Percentiles rank a stretch among this genome's conserved stretches.
Conservation (phyloP, 2,113 vertebrate genomes). For the Hassar affinis region DNA sequence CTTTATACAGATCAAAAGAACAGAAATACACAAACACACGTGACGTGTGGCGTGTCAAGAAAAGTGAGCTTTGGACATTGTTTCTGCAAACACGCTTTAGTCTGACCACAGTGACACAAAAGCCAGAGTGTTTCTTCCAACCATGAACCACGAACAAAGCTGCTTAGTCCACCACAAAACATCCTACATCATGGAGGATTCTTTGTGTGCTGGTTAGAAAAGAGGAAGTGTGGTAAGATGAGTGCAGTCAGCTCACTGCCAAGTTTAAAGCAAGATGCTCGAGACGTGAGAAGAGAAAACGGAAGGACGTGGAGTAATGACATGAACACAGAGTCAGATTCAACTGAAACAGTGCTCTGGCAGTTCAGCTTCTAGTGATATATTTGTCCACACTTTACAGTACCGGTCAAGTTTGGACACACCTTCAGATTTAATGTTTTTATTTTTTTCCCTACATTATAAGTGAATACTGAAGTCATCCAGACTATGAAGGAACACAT, state of each 20-base stretch:
- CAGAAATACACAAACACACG: background rate
- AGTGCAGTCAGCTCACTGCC: background rate
- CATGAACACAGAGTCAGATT: background rate
- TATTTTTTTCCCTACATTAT: too few relatives aligned
- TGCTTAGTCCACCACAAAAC: background rate
- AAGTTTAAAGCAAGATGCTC: background rate
- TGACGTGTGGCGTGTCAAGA: background rate
- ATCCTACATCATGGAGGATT: background rate
- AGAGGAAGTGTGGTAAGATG: slow-evolving; percentile 8
- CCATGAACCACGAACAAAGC: slow-evolving; percentile 15
- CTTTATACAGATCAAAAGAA: background rate
- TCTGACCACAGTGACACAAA: slow-evolving; percentile 5
- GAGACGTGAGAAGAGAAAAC: background rate
- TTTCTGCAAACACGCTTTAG: background rate
- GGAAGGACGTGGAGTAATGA: background rate
- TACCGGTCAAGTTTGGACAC: too few relatives aligned
- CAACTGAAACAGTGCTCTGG: background rate
- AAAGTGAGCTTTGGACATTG: background rate
- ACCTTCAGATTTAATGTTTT: too few relatives aligned
- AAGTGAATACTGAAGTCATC: too few relatives aligned
- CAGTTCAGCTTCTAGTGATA: background rate
- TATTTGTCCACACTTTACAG: too few relatives aligned
- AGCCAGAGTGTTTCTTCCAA: background rate
- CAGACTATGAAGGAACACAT: too few relatives aligned
- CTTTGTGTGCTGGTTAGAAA: background rate